These are phyloP conservation scores for Aphelinus certus DNA, from an alignment of 1,140 invertebrate species.

Conservation along the genomic window DNA sequence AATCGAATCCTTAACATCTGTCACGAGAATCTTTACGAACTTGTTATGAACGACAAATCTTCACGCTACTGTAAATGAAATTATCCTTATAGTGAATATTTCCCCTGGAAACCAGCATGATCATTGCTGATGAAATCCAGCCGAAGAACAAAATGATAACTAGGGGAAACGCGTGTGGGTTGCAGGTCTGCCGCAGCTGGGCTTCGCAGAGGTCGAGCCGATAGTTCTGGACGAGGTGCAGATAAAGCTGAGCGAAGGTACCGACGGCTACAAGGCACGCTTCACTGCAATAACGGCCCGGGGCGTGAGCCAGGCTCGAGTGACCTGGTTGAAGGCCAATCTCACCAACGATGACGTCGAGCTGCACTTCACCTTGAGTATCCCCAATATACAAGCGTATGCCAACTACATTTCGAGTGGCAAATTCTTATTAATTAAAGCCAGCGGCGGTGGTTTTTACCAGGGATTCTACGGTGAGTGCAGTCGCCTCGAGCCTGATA, in stretches of 20 bases:
- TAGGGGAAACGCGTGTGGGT: too few species aligned
- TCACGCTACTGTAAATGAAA: too few species aligned
- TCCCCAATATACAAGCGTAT: constrained; percentile 78
- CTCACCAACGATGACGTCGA: constrained; percentile 73
- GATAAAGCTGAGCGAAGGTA: constrained; percentile 77
- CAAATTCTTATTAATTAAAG: constrained; percentile 79
- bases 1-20: too few species aligned
- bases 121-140: too few species aligned
- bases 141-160: too few species aligned
- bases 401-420: constrained; percentile 82
- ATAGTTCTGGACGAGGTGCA: constrained; percentile 82
- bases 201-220: constrained; percentile 72
- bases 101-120: too few species aligned
- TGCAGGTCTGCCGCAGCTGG: constrained; percentile 58
- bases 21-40: too few species aligned
- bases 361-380: constrained; percentile 79
- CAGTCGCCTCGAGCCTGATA: too few species aligned
- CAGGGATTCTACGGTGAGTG: constrained; percentile 83
- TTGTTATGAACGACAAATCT: too few species aligned
- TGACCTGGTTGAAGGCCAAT: constrained; percentile 74
- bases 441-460: constrained; percentile 83
- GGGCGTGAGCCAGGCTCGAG: constrained; percentile 79
- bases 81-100: too few species aligned
- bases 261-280: constrained; percentile 79
- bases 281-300: constrained; percentile 81